Evolutionary conservation across 2,888 invertebrate species (phyloP), one percentile per base, ranked within the genome.

Genomic region (Omphaloscelis lunosa): DNA sequence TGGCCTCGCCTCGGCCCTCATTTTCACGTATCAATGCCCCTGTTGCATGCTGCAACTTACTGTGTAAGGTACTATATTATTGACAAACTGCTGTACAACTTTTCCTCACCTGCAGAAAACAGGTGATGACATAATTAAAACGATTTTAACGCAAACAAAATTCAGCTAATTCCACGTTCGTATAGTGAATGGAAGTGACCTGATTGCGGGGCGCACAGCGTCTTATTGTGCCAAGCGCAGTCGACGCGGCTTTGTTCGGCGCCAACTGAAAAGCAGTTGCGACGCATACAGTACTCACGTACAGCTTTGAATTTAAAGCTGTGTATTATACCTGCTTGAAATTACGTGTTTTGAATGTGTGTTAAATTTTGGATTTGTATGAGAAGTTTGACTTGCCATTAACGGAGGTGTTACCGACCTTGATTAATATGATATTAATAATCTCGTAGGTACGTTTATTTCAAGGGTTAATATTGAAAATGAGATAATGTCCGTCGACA

Each of bases 161-260:
- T 82, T 65, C 63, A 80, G 83, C 86, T 86, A 87, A 86, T 86
- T 83, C 72, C 83, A 80, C 63, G 63, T 75, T 73, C 59, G 74
- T 76, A 72, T 12, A 68, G 79, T 85, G 85, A 86, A 86, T 86
- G 72, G 85, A 84, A 83, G 80, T 86, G 86, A 83, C 88, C 85
- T 83, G 88, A 86, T 88, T 88, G 83, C 80, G 75, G 83, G 77
- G 82, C 84, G 87, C 72, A 79, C 79, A 68, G 77, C 82, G 80
- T 75, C 79, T 72, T 77, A 86, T 86, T 86, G 89, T 89, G 79
- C 73, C 72, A 68, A 72, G 85, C 84, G 85, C 82, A 86, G 84
- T 77, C 79, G 75, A 53, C 79, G 75, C 58, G 73, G 68, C 85
- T 79, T 86, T 86, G 87, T 86, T 85, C 75, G n/a, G 41, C 67